Evolutionary conservation across 1,140 invertebrate species (phyloP).

Genomic region (Heliconius himera): DNA sequence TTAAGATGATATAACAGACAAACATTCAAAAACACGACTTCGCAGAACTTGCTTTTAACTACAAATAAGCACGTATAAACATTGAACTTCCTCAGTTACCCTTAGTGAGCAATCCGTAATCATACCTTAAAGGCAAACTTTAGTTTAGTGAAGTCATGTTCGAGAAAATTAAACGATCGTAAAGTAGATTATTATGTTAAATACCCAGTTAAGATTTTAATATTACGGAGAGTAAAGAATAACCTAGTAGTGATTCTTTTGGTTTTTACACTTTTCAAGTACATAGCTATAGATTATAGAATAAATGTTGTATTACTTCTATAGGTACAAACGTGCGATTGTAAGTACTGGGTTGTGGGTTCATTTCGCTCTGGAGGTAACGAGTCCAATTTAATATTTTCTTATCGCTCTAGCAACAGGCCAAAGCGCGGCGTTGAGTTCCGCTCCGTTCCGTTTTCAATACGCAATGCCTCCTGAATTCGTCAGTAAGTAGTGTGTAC

Average conservation of each 20-base stretch:
- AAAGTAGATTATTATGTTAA: background rate
- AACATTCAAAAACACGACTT: conserved; percentile 6
- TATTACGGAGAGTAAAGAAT: background rate
- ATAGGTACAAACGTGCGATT: no score
- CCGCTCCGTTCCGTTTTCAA: no score
- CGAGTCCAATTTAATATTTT: no score
- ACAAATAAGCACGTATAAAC: background rate
- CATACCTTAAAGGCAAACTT: conserved; percentile 6
- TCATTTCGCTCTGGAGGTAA: no score
- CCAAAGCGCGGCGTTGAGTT: no score
- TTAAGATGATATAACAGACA: background rate
- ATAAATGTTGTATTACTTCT: no score
- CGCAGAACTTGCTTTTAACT: background rate
- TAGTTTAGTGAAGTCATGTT: conserved; percentile 9
- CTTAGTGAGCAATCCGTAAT: conserved; percentile 2
- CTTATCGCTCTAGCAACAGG: no score
- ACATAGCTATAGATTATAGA: no score
- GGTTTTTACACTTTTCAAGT: no score
- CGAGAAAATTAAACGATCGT: background rate
- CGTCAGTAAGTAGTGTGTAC: no score
- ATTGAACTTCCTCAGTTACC: background rate
- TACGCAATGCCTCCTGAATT: no score
- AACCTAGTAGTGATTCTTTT: background rate
- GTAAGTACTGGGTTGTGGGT: no score
- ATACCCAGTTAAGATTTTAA: background rate